Base-by-base conservation (phyloP, 2,797 vertebrate species). In the Salarias fasciatus region DNA sequence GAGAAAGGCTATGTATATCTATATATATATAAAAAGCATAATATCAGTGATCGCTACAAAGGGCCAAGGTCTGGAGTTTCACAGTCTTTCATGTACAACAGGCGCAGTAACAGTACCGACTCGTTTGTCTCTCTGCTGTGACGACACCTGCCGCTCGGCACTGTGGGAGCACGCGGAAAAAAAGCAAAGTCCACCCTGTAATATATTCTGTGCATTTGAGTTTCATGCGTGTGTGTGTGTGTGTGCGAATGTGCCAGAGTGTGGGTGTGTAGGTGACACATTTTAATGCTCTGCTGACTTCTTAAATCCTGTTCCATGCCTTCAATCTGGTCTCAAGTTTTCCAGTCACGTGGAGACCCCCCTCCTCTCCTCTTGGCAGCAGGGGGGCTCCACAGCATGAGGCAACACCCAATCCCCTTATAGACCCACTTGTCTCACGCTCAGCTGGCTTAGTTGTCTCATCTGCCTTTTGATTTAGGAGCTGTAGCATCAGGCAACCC, bases 21-120 rank as follows among this genome's bases (percentile, higher is more conserved):
- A 40, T 46, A 11, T 35, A 18, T 42, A 29, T 46, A 11, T 46
- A 37, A 78, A 84, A 83, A 88, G 78, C 77, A 79, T 84, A 75
- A 66, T 72, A 69, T 82, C 63, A 60, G 71, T 80, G 52, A 38
- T 90, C 84, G 87, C 88, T 91, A 89, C 88, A 89, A 87, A 86
- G 84, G 88, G 86, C 89, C 86, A 83, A 47, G 76, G 54, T 89
- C 89, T 89, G 87, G 88, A 88, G 86, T 87, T 86, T 83, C 83
- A 87, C 84, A 87, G 88, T 89, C 82, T 89, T 81, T 83, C 69
- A 73, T 72, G 76, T 79, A 79, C 75, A 80, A 72, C 75, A 73
- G 72, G 72, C 29, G 60, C 73, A 52, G 63, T 53, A 75, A 69
- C 72, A 59, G 75, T 41, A 38, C 68, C 33, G 81, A 63, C 80